A percentile compares a stretch with the other conserved stretches of the same genome.
Conservation (phyloP, 2,888 invertebrate species). For the Caradrina clavipalpis region DNA sequence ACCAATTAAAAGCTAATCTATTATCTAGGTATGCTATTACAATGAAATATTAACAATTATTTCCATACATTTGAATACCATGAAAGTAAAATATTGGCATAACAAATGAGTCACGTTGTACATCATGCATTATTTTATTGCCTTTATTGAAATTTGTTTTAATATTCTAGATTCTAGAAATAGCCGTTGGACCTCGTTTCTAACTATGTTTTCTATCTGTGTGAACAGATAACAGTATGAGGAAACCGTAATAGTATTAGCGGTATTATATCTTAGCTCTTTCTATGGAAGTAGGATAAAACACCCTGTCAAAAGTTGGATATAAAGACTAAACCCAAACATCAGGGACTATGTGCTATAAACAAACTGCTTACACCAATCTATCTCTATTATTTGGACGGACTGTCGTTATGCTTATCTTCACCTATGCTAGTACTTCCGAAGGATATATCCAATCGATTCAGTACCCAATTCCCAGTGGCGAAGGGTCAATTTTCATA, state of each 20-base stretch:
- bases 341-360: background rate
- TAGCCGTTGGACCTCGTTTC: slow-evolving; percentile 5
- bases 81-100: slow-evolving; percentile 35
- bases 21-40: background rate
- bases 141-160: background rate
- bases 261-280: slow-evolving; percentile 6
- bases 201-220: slow-evolving; percentile 3
- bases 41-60: slow-evolving; percentile 1
- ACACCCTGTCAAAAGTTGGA: background rate
- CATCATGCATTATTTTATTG: background rate
- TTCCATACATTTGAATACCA: slow-evolving; percentile 23
- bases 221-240: slow-evolving; percentile 25
- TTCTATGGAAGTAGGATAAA: background rate
- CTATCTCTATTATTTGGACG: background rate
- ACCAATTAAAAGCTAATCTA: slow-evolving; percentile 4
- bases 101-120: slow-evolving; percentile 46
- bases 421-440: background rate
- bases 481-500: no score
- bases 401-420: no score
- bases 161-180: slow-evolving; percentile 5
- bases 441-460: background rate
- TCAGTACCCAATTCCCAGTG: background rate
- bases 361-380: background rate
- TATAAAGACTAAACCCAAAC: no score
- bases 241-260: slow-evolving; percentile 17